Conservation (phyloP, 2,888 invertebrate genomes). For the Leptura quadrifasciata region DNA sequence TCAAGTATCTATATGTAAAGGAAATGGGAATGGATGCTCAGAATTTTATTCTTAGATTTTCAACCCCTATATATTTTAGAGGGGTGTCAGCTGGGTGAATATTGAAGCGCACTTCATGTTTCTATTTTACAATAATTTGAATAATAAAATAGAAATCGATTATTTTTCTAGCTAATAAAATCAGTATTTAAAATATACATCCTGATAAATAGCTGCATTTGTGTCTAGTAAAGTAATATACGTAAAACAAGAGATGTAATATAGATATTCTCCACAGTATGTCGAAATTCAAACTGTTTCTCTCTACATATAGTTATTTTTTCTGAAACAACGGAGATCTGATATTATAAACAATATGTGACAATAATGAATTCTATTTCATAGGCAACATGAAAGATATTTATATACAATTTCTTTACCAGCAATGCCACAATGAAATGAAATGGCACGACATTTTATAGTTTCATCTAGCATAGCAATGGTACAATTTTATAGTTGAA, state of each 20-base stretch:
- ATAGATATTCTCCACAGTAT: too few species aligned
- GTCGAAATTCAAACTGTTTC: too few species aligned
- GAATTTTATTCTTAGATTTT: conserved; percentile 37
- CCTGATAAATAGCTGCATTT: not conserved
- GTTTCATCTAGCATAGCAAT: conserved; percentile 13
- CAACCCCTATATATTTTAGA: conserved; percentile 33
- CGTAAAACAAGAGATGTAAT: too few species aligned
- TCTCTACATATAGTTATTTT: too few species aligned
- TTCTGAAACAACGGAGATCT: too few species aligned
- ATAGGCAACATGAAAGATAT: too few species aligned
- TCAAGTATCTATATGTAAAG: conserved; percentile 35
- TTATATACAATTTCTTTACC: not conserved
- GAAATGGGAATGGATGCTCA: conserved; percentile 36
- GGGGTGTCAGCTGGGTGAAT: conserved; percentile 30
- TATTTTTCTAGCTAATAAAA: not conserved
- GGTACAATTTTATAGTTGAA: conserved; percentile 29
- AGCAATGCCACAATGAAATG: conserved; percentile 22
- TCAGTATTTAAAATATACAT: not conserved
- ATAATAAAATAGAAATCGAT: conserved; percentile 6
- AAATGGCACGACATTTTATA: conserved; percentile 17
- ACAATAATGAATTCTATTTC: too few species aligned
- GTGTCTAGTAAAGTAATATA: too few species aligned
- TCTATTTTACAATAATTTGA: conserved; percentile 21
- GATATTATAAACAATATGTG: too few species aligned
- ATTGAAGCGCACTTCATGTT: conserved; percentile 22